phyloP scores from a whole-genome alignment of 2,113 vertebrate genomes.

The Aleadryas rufinucha region DNA sequence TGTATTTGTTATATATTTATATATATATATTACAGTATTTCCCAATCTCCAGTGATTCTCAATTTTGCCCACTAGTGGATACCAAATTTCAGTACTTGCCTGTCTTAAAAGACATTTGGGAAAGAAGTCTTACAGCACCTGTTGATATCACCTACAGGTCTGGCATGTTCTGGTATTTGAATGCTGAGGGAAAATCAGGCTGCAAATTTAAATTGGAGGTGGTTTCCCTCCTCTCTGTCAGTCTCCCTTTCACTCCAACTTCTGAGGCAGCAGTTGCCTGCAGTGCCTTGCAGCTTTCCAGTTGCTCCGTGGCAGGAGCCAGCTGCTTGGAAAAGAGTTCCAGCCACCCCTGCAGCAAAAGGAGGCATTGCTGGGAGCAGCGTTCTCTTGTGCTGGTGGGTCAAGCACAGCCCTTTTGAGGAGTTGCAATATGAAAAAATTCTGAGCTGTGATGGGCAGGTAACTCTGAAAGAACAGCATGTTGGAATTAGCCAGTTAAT shows the following conservation, averaged over 20 bases:
- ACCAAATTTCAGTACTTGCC: neutral
- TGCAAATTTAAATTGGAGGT: neutral
- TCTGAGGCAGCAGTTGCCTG: neutral
- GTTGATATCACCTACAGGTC: neutral
- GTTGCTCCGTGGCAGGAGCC: neutral
- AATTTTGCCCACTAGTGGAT: neutral
- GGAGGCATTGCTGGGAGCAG: neutral
- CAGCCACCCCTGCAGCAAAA: neutral
- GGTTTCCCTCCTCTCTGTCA: neutral
- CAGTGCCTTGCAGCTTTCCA: neutral
- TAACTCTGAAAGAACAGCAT: neutral
- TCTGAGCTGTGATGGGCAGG: neutral
- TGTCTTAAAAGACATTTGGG: neutral
- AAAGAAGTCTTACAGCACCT: neutral
- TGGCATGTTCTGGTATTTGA: neutral
- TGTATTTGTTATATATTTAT: neutral
- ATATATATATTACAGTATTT: neutral
- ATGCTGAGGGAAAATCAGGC: neutral
- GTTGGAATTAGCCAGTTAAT: neutral
- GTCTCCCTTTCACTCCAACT: neutral
- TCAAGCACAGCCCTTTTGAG: neutral
- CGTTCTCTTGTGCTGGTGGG: fast-evolving
- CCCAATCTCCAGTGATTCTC: neutral
- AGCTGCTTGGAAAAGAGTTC: neutral
- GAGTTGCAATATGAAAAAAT: neutral